Evolutionary conservation across 2,797 vertebrate species (phyloP).

Genomic region (Molossus alvarezi): DNA sequence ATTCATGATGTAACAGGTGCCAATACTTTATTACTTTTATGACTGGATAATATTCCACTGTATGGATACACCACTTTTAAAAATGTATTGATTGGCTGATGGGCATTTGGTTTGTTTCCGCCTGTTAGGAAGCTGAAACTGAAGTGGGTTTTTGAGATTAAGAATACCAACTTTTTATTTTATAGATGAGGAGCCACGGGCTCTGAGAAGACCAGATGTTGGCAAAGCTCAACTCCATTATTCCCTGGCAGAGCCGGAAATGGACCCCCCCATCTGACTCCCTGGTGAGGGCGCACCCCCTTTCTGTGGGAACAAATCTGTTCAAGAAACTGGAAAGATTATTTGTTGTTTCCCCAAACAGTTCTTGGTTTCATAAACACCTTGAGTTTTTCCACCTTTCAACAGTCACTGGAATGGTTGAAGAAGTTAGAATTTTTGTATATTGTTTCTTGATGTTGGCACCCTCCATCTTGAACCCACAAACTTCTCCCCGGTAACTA

Average conservation of each 20-base stretch:
- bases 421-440: neutral
- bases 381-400: neutral
- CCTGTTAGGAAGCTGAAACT: neutral
- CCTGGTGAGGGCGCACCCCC: neutral
- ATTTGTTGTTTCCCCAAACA: conserved; percentile 12
- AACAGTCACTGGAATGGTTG: neutral
- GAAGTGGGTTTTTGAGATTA: neutral
- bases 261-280: neutral
- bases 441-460: neutral
- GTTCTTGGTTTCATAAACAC: neutral
- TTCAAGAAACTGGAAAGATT: neutral
- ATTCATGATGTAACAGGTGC: neutral
- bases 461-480: neutral
- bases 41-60: neutral
- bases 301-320: neutral
- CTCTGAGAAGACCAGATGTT: neutral
- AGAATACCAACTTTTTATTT: neutral
- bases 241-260: neutral
- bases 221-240: neutral
- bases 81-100: neutral
- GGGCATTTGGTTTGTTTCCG: neutral
- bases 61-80: neutral
- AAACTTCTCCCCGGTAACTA: neutral
- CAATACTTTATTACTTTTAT: neutral
- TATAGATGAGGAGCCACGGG: neutral